phyloP scores from a whole-genome alignment of 2,113 vertebrate genomes.

The Actenoides hombroni region DNA sequence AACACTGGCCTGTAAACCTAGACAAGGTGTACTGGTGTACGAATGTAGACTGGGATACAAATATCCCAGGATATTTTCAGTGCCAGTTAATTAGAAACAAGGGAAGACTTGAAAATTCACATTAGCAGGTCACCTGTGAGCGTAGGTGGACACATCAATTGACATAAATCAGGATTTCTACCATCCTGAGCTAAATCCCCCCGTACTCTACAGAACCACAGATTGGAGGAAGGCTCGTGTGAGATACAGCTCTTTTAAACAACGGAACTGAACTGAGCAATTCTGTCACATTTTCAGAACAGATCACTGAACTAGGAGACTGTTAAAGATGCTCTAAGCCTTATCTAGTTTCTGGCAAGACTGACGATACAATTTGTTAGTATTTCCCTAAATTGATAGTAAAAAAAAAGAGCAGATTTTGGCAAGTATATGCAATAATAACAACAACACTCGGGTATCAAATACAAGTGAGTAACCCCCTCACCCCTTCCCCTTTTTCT shows the following conservation, averaged over 20 bases:
- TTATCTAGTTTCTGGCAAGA: background rate
- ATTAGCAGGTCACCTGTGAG: background rate
- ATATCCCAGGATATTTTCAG: background rate
- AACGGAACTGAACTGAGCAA: too few species aligned
- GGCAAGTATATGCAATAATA: background rate
- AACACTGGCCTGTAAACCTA: background rate
- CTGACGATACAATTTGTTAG: background rate
- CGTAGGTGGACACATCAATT: background rate
- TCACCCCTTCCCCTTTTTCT: too few species aligned
- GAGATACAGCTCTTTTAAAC: background rate
- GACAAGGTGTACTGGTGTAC: fast-evolving
- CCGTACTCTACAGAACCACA: fast-evolving
- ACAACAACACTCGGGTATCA: too few species aligned
- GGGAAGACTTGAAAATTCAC: background rate
- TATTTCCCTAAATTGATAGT: background rate
- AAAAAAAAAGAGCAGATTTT: background rate
- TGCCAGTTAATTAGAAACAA: background rate
- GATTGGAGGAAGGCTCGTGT: background rate
- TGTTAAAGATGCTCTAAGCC: background rate
- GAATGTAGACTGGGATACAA: background rate
- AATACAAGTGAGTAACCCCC: background rate
- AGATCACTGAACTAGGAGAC: background rate
- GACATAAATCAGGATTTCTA: background rate
- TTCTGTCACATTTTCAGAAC: background rate
- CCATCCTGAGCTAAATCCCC: background rate